Conservation (phyloP, 2,797 vertebrate genomes). For the Crocodylus rhombifer region DNA sequence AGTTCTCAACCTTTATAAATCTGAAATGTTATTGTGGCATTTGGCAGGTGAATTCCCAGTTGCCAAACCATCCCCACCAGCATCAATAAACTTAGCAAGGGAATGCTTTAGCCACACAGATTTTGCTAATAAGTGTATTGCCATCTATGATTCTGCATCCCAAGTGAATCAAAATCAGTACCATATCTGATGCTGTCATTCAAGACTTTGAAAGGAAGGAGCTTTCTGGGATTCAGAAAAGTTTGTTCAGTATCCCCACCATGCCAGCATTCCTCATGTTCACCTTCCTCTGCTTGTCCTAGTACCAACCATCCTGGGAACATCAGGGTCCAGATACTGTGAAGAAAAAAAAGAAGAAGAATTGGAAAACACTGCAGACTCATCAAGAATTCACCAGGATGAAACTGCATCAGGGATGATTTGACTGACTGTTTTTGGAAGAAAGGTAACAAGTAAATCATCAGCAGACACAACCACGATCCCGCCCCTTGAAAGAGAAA, state of each 20-base stretch:
- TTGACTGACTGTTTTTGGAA: no score
- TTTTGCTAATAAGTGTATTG: neutral
- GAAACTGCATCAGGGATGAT: no score
- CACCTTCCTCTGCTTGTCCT: accelerated
- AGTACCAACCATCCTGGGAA: accelerated
- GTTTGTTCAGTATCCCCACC: no score
- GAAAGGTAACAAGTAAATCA: no score
- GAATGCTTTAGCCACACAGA: accelerated
- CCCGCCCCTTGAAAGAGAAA: no score
- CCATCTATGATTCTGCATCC: no score
- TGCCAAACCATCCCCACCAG: accelerated
- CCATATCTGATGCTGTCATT: neutral
- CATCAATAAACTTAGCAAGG: accelerated
- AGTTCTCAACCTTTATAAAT: conserved; percentile 1
- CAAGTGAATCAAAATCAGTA: neutral
- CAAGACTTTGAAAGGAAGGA: neutral
- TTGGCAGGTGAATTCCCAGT: neutral
- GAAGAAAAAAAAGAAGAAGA: no score
- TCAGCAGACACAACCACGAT: no score
- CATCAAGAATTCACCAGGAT: no score
- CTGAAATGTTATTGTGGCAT: neutral
- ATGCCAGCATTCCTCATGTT: accelerated
- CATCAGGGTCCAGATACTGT: no score
- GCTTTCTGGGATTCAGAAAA: accelerated
- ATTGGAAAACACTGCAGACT: no score